Percentiles rank a stretch among this genome's conserved stretches.
These are phyloP conservation scores for Tillus elongatus DNA, from an alignment of 2,888 invertebrate species.

Conservation along the genomic window DNA sequence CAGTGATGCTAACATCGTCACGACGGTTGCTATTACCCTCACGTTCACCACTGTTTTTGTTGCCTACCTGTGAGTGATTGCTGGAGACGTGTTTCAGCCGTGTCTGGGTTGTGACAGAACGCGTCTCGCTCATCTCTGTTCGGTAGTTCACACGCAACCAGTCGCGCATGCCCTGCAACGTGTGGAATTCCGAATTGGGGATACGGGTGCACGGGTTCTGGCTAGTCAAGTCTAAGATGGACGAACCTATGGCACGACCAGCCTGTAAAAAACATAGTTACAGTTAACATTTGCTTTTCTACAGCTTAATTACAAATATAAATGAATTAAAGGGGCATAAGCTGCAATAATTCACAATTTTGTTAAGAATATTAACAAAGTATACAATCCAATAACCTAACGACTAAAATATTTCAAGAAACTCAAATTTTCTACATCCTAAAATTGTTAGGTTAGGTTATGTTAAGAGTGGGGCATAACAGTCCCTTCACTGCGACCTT, in stretches of 20 bases:
- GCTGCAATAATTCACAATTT: too few species aligned
- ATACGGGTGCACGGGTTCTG: conserved; percentile 74
- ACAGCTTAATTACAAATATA: too few species aligned
- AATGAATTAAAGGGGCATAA: too few species aligned
- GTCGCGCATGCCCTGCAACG: conserved; percentile 56
- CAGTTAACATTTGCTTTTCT: too few species aligned
- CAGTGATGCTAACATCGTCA: conserved; percentile 5
- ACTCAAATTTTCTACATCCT: too few species aligned
- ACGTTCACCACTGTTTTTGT: too few species aligned
- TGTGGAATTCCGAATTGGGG: conserved; percentile 71
- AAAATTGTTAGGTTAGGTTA: too few species aligned
- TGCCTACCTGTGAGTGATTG: conserved; percentile 35
- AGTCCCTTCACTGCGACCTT: too few species aligned
- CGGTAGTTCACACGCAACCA: conserved; percentile 45
- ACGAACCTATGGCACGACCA: conserved; percentile 72
- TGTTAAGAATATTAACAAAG: too few species aligned
- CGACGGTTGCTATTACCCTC: conserved; percentile 6
- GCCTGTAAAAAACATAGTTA: conserved; percentile 45
- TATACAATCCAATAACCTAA: too few species aligned
- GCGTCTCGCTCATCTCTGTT: conserved; percentile 25
- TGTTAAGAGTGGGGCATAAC: too few species aligned
- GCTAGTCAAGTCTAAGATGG: conserved; percentile 73
- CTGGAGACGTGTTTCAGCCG: conserved; percentile 16
- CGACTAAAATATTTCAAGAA: too few species aligned
- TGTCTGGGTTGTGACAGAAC: conserved; percentile 20